Evolutionary conservation across 2,113 vertebrate genomes (phyloP), one percentile per base, ranked within the genome.

Genomic region (Campylomormyrus numenius): DNA sequence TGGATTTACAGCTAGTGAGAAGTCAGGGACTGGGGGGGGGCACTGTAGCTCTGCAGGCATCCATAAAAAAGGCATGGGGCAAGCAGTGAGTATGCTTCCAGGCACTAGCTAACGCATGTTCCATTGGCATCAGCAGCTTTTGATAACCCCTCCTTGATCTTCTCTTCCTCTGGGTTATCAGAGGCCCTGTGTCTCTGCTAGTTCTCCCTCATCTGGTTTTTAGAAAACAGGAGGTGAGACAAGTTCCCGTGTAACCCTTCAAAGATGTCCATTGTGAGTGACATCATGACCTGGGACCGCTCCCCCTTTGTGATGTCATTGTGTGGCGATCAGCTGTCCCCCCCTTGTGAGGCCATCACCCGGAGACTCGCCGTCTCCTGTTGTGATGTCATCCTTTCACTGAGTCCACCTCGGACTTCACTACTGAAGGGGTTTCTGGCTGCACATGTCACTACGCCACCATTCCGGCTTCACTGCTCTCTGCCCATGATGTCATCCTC

Each of bases 71-170:
- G 45, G 45, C 45, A 9, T 5, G 87, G 87, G 49, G 49, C 85
- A 53, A 52, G 83, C 35, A 39, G 86, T 53, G 10, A 50, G 56
- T 45, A 88, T 88, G 87, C 46, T 58, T 42, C 39, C 39, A 27
- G 56, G 87, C 35, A 66, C 87, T 39, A 88, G 87, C 87, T 45
- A 62, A 66, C 87, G 46, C 53, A 53, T 88, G 87, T 88, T 88
- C 56, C 35, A 31, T 66, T 24, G 35, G 56, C 56, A 88, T 46
- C 87, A 66, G 56, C 52, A 46, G 53, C 53, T 66, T 66, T 58
- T 88, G 87, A 88, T 88, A 62, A 46, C 87, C 87, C n/a, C 53
- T n/a, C 49, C 86, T 31, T 39, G 27, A 52, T 15, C 27, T 39
- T 56, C 27, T 52, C 50, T 39, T 27, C 49, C 5, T 56, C 50